Percentiles rank a stretch among this genome's conserved stretches.
These are phyloP conservation scores for Saccostrea cuccullata DNA, from an alignment of 1,140 invertebrate genomes.

Conservation along the genomic window DNA sequence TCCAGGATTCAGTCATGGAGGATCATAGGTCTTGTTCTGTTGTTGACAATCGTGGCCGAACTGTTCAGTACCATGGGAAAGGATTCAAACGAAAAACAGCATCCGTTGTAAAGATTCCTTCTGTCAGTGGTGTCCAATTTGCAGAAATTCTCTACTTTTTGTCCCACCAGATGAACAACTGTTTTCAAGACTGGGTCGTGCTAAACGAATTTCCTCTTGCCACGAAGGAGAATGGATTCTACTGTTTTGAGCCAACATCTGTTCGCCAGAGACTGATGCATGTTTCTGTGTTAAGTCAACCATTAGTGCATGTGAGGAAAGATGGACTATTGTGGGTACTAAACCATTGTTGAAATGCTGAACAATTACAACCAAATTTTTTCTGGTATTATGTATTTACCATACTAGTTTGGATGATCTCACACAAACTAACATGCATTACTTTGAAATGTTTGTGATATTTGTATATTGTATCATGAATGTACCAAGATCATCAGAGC, in stretches of 20 bases:
- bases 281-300: background rate
- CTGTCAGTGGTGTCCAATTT: background rate
- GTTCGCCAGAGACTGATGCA: background rate
- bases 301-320: background rate
- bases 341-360: background rate
- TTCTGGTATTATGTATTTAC: no score
- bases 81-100: background rate
- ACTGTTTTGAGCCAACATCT: background rate
- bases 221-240: background rate
- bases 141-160: background rate
- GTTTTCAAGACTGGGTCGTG: background rate
- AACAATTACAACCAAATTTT: no score
- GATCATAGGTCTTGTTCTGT: background rate
- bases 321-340: background rate
- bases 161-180: background rate
- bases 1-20: background rate
- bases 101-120: background rate
- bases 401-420: no score
- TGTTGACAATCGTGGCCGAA: background rate
- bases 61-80: background rate
- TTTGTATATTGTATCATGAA: no score
- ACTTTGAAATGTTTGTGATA: no score
- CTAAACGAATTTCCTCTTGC: background rate
- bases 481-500: no score
- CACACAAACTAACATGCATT: no score